Evolutionary conservation across 1,140 invertebrate genomes (phyloP), one percentile per base, ranked within the genome.

Genomic region (Chlorops oryzae): DNA sequence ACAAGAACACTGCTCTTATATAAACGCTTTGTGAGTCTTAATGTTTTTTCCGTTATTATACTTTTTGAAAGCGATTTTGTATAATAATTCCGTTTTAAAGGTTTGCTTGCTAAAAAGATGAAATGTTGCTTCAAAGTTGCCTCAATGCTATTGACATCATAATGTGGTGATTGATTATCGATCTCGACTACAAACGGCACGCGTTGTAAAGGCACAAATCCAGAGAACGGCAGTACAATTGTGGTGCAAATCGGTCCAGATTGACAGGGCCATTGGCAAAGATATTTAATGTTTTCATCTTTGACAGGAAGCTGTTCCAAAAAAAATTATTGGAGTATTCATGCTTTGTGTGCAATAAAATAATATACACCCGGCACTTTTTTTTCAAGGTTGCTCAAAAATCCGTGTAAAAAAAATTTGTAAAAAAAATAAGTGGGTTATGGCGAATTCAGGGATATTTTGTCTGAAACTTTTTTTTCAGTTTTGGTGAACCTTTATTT

Each of bases 201-300:
- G 24, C 65, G 57, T 46, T 70, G 66, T 7, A 65, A 47, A 3
- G 67, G 58, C 5, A 62, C 62, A 18, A 63, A 70, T 32, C 66
- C 67, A 1, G 64, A 61, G 23, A 62, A 63, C 6, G 67, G 62
- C 42, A 70, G 25, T 1, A 55, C 42, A 47, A 70, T 18, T 4
- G 55, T 63, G 7, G 61, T 57, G 34, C 52, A 54, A n/a, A 70
- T 59, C 10, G 67, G 67, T 5, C 67, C 66, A 3, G 67, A 67
- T 13, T 61, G 60, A 35, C 67, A 70, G 5, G 67, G 66, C 63
- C 67, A 66, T 42, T 65, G 62, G 47, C 67, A 70, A n/a, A 70
- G 64, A 54, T 67, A 67, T 38, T 70, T 70, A 5, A 63, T 51
- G 21, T 65, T 67, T 47, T 70, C 67, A 24, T 67, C 64, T 47